Evolutionary conservation across 2,113 vertebrate species (phyloP), one percentile per base, ranked within the genome.

Genomic region (Laticauda colubrina): DNA sequence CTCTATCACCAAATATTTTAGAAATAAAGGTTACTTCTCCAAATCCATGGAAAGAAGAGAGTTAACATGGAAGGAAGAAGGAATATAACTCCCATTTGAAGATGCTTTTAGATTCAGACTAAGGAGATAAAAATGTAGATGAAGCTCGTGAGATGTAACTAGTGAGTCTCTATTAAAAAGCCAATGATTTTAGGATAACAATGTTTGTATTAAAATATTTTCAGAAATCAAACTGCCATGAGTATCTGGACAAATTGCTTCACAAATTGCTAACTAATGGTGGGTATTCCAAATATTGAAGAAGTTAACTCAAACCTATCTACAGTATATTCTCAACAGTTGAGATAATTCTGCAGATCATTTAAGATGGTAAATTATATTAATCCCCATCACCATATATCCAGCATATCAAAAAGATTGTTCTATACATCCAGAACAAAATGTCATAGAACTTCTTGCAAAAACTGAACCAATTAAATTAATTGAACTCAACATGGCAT

Each of bases 201-300:
- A 81, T 1, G 10, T 93, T 94, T 6, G 1, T 61, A 92, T 91
- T 61, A 93, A 89, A 94, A 95, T 89, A 87, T 87, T 43, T 59
- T 12, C 87, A 45, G 54, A 56, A 34, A 89, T 55, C 59, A 88
- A 91, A 91, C 8, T 86, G 34, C 24, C 43, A 11, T 48, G 26
- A 7, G 8, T 85, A 9, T 69, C 5, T 85, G 18, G 39, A 24
- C 18, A 56, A 3, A 57, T 45, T 45, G 45, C 55, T 29, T 23
- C n/a, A 56, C 8, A 34, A 51, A 55, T 26, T 20, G n/a, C 23
- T 92, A 56, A 12, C 53, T 92, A 39, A 92, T 92, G 61, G 2
- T 23, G 24, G 15, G 29, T 34, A 3, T 20, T 89, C 24, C 53
- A 45, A 86, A 26, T n/a, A 85, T 86, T n/a, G 75, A 24, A 45